phyloP scores from a whole-genome alignment of 2,888 invertebrate species.

The Drosophila silvestris region DNA sequence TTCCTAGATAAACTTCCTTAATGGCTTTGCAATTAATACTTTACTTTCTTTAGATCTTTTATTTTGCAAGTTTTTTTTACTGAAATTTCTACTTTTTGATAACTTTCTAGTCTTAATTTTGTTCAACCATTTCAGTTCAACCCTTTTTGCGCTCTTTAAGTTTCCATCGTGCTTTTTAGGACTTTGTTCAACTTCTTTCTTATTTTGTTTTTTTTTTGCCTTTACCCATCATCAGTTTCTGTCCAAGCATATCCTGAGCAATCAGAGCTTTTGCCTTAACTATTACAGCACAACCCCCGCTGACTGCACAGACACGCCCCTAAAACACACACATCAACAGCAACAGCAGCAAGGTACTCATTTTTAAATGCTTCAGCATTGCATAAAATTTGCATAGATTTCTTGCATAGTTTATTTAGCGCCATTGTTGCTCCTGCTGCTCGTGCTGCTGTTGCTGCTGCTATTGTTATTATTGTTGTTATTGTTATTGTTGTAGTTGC shows the following conservation, averaged over 20 bases:
- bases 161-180: conserved; percentile 8
- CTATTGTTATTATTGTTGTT: conserved; percentile 16
- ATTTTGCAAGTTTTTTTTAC: neutral
- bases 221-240: conserved; percentile 12
- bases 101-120: neutral
- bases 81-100: neutral
- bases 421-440: conserved; percentile 21
- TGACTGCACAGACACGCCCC: conserved; percentile 32
- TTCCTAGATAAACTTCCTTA: conserved; percentile 1
- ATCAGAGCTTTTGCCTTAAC: conserved; percentile 54
- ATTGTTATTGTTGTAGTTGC: conserved; percentile 13
- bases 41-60: neutral
- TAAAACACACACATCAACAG: conserved; percentile 9
- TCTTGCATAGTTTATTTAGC: conserved; percentile 77
- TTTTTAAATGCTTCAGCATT: conserved; percentile 79
- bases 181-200: conserved; percentile 22
- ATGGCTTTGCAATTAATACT: neutral
- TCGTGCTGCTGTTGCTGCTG: conserved; percentile 7
- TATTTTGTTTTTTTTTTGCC: neutral
- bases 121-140: neutral
- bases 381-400: conserved; percentile 79
- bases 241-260: conserved; percentile 41
- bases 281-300: conserved; percentile 31
- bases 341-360: conserved; percentile 50
- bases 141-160: conserved; percentile 20